phyloP scores from a whole-genome alignment of 2,113 vertebrate genomes.

The Corydoras maculifer region DNA sequence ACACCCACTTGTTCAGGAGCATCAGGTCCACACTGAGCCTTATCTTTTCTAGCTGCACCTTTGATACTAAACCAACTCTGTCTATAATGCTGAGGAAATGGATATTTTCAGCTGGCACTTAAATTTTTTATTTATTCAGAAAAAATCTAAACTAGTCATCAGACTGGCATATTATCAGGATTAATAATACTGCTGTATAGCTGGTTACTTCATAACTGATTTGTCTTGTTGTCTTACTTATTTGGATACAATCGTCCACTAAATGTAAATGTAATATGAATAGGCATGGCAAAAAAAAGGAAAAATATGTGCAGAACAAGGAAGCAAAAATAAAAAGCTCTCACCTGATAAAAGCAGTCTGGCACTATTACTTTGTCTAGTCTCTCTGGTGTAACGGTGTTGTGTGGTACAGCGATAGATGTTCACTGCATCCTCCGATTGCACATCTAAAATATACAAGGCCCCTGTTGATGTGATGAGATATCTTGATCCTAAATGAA shows the following conservation, averaged over 20 bases:
- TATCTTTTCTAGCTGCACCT: neutral
- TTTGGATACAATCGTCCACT: too few species aligned
- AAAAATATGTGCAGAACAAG: too few species aligned
- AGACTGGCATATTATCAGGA: too few species aligned
- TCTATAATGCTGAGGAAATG: too few species aligned
- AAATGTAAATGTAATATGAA: too few species aligned
- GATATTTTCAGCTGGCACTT: too few species aligned
- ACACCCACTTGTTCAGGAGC: neutral
- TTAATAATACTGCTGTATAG: too few species aligned
- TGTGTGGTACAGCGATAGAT: conserved; percentile 96
- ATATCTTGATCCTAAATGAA: conserved; percentile 89
- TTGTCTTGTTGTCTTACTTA: too few species aligned
- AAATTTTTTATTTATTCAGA: too few species aligned
- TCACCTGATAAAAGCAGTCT: conserved; percentile 93
- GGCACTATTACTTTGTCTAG: conserved; percentile 95
- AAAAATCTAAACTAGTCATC: too few species aligned
- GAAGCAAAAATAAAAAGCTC: neutral
- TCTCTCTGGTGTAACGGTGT: conserved; percentile 96
- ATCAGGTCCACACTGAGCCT: neutral
- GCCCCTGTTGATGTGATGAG: conserved; percentile 97
- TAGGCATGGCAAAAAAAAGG: neutral
- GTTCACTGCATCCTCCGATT: conserved; percentile 96
- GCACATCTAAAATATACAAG: conserved; percentile 98
- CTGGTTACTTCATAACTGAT: too few species aligned
- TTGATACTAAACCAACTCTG: neutral